These are phyloP conservation scores for Chrysopa pallens DNA, from an alignment of 1,140 invertebrate genomes.

Conservation along the genomic window DNA sequence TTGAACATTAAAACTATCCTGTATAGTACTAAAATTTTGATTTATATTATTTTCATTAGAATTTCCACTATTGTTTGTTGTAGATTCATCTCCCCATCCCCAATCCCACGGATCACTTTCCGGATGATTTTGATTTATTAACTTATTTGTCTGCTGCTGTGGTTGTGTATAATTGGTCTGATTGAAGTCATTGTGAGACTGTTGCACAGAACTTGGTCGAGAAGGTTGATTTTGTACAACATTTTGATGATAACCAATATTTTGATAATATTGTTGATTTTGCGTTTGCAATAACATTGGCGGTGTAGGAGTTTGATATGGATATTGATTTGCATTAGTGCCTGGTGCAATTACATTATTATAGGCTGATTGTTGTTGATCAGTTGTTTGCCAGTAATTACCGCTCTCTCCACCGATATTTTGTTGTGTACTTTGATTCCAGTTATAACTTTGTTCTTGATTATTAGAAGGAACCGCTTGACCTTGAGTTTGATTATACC, in stretches of 20 bases:
- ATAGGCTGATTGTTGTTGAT: constrained; percentile 2
- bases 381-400: background rate
- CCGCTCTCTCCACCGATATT: no score
- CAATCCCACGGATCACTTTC: constrained; percentile 16
- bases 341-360: constrained; percentile 1
- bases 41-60: constrained; percentile 2
- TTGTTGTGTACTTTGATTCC: constrained; percentile 9
- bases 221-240: constrained; percentile 2
- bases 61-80: constrained; percentile 12
- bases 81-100: constrained; percentile 21
- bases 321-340: constrained; percentile 2
- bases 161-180: constrained; percentile 10
- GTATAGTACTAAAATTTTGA: constrained; percentile 5
- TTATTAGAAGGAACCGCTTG: constrained; percentile 1
- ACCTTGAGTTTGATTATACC: constrained; percentile 8
- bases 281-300: constrained; percentile 3
- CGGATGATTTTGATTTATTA: constrained; percentile 1
- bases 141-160: constrained; percentile 11
- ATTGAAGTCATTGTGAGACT: constrained; percentile 6
- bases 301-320: constrained; percentile 5
- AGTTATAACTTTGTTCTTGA: constrained; percentile 9
- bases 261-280: constrained; percentile 6
- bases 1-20: constrained; percentile 21
- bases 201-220: constrained; percentile 3
- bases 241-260: background rate